These are phyloP conservation scores for Verasper variegatus DNA, from an alignment of 2,113 vertebrate species.

Conservation along the genomic window DNA sequence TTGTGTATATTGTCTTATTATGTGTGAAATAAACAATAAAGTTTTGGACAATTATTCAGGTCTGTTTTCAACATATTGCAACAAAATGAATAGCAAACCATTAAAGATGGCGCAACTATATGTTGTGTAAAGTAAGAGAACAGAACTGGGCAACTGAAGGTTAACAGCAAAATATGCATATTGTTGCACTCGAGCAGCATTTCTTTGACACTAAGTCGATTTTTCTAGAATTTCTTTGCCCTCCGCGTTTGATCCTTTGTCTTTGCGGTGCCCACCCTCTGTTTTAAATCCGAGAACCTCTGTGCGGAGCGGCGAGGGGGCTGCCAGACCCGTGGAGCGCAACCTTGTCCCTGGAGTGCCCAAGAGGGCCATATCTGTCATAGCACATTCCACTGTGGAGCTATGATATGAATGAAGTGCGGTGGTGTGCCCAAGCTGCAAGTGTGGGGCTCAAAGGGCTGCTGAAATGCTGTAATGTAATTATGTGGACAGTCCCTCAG, in stretches of 20 bases:
- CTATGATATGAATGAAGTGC: constrained; percentile 75
- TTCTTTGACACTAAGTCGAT: constrained; percentile 60
- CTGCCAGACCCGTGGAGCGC: constrained; percentile 60
- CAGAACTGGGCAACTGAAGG: not conserved
- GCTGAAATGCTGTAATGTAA: constrained; percentile 79
- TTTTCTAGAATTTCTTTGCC: constrained; percentile 56
- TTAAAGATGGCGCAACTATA: too few species aligned
- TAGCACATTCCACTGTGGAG: constrained; percentile 70
- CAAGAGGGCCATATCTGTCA: constrained; percentile 77
- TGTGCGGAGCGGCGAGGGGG: constrained; percentile 49
- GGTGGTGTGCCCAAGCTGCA: constrained; percentile 55
- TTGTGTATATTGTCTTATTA: too few species aligned
- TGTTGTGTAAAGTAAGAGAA: not conserved
- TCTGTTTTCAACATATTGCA: too few species aligned
- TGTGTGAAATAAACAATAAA: too few species aligned
- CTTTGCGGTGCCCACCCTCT: constrained; percentile 65
- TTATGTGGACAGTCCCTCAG: constrained; percentile 79
- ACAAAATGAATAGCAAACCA: too few species aligned
- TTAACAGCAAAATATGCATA: constrained; percentile 3
- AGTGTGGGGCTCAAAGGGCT: constrained; percentile 67
- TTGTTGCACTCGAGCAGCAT: constrained; percentile 25
- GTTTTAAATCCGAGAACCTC: constrained; percentile 62
- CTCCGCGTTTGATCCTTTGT: constrained; percentile 74
- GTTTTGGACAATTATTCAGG: too few species aligned
- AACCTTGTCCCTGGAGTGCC: constrained; percentile 60